Base-by-base conservation (phyloP, 1,140 invertebrate species). In the Pachyrhynchus sulphureomaculatus region DNA sequence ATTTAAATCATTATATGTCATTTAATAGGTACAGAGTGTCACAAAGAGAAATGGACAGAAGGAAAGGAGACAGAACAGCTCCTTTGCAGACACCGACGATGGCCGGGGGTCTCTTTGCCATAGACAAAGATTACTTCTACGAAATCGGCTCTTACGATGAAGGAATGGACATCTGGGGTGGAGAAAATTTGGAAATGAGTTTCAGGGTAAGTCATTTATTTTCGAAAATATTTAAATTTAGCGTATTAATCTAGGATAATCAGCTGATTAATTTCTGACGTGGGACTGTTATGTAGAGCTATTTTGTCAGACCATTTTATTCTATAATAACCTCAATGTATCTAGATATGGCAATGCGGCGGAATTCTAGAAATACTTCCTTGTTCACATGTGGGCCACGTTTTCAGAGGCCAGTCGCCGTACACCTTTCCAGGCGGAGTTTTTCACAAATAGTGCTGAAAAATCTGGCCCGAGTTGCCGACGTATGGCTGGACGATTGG, bases 131-230 rank as follows among this genome's bases (percentile, higher is more conserved):
- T 9, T 99, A 97, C 79, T 99, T 99, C 81, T 94, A 96, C 76
- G 89, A 96, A 81, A 84, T 99, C 55, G 97, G 97, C 13, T 89
- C 93, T 21, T 99, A 99, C 76, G 97, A 99, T 77, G 88, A 96
- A 78, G 95, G 96, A 67, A 99, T 99, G 96, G 95, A 99, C 75
- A 98, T 99, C 67, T 99, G 96, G 97, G 97, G 96, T 24, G 97
- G 96, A 56, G 96, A 99, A 80, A 99, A 99, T 82, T 83, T 99
- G 29, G 97, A 99, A 82, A 97, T 99, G 91, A 97, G 95, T 63
- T 99, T 99, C 78, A 84, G 96, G 86, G 96, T 98, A 87, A 87
- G 55, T 44, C 6, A 47, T 23, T 5, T 39, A 13, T 24, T 12
- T 2, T 20, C 3, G 18, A 42, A 21, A n/a, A 21, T 23, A n/a